phyloP scores from a whole-genome alignment of 2,113 vertebrate genomes.

The Menidia beryllina region DNA sequence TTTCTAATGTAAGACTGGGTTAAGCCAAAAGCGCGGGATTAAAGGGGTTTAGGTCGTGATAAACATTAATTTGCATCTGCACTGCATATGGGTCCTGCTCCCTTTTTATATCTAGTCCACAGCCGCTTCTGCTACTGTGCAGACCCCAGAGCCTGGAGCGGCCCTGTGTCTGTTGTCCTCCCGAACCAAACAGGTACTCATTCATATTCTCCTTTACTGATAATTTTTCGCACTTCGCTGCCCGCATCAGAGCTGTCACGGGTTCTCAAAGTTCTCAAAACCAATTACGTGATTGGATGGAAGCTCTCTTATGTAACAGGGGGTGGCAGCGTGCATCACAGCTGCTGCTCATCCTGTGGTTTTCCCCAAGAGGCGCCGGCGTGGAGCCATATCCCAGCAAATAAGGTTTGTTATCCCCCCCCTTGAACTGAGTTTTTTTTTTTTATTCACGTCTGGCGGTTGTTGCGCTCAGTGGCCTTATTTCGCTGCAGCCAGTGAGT shows the following conservation, averaged over 20 bases:
- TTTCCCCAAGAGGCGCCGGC: constrained; percentile 19
- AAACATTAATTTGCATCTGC: constrained; percentile 31
- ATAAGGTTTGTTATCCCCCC: constrained; percentile 40
- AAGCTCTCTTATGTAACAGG: constrained; percentile 69
- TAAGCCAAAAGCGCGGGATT: constrained; percentile 35
- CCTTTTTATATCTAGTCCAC: constrained; percentile 15
- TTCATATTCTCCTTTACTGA: background rate
- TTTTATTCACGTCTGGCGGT: constrained; percentile 15
- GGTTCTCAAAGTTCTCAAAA: constrained; percentile 62
- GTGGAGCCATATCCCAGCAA: constrained; percentile 39
- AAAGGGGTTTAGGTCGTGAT: constrained; percentile 26
- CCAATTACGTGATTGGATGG: constrained; percentile 70
- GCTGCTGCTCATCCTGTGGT: constrained; percentile 64
- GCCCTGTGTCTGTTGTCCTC: constrained; percentile 43
- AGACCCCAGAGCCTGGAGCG: constrained; percentile 2
- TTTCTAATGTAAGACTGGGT: constrained; percentile 16
- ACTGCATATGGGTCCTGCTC: background rate
- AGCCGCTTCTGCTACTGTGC: background rate
- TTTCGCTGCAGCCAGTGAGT: constrained; percentile 50
- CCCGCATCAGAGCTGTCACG: constrained; percentile 42
- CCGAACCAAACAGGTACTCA: background rate
- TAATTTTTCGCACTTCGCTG: constrained; percentile 30
- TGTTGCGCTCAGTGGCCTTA: background rate
- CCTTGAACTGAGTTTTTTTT: no score
- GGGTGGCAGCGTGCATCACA: constrained; percentile 52